Evolutionary conservation across 92 coral and sea anemone genomes (phyloP).

Genomic region (Porites cylindrica): DNA sequence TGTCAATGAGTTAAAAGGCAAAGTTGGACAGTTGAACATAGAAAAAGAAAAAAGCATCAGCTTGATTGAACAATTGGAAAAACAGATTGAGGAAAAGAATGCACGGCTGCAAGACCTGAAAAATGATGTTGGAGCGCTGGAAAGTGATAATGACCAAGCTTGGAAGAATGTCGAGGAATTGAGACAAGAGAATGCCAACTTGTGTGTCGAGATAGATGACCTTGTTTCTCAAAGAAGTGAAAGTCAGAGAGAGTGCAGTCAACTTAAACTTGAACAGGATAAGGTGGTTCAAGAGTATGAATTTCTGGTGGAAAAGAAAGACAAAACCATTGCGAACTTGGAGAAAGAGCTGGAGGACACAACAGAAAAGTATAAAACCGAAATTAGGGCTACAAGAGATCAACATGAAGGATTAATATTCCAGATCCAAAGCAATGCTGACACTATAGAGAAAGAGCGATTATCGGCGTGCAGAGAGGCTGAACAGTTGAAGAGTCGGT

Average conservation of each 20-base stretch:
- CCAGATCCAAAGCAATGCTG: constrained; percentile 43
- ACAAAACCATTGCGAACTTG: constrained; percentile 9
- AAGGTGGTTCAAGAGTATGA: constrained; percentile 13
- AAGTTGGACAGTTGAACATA: constrained; percentile 47
- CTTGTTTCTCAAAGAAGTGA: constrained; percentile 16
- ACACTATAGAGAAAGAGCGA: constrained; percentile 46
- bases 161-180: constrained; percentile 56
- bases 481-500: constrained; percentile 41
- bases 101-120: constrained; percentile 50
- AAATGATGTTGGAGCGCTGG: constrained; percentile 21
- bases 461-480: constrained; percentile 47
- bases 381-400: constrained; percentile 43
- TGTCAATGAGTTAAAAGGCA: constrained; percentile 44
- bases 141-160: constrained; percentile 43
- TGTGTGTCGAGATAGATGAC: constrained; percentile 41
- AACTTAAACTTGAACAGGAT: constrained; percentile 7
- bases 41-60: constrained; percentile 65
- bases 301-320: constrained; percentile 16
- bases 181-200: constrained; percentile 42
- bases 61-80: constrained; percentile 40
- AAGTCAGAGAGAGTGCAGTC: background rate
- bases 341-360: constrained; percentile 26
- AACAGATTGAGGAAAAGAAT: constrained; percentile 73
- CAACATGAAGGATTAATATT: constrained; percentile 39
- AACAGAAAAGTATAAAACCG: constrained; percentile 43